phyloP scores from a whole-genome alignment of 2,113 vertebrate genomes.

The Lutjanus erythropterus region DNA sequence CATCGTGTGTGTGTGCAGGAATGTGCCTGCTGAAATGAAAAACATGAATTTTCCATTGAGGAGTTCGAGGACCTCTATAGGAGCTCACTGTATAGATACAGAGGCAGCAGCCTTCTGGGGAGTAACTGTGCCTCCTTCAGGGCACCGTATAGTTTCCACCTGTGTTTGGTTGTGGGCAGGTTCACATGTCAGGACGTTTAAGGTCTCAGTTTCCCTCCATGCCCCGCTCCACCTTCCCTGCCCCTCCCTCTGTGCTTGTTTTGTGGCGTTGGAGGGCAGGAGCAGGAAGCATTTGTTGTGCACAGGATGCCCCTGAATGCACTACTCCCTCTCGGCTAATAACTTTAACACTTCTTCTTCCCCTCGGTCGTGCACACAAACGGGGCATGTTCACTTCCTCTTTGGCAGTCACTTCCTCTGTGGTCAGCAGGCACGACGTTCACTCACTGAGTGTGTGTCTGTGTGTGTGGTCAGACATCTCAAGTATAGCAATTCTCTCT shows the following conservation, averaged over 20 bases:
- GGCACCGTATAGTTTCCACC: conserved; percentile 54
- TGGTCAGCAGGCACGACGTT: conserved; percentile 7
- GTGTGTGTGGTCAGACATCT: conserved; percentile 6
- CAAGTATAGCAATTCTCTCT: neutral
- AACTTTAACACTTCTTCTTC: conserved; percentile 86
- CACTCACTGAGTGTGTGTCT: conserved; percentile 13
- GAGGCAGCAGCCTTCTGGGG: conserved; percentile 20
- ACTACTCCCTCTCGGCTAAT: conserved; percentile 75
- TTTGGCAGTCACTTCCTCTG: conserved; percentile 68
- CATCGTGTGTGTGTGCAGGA: conserved; percentile 39
- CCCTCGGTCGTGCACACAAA: conserved; percentile 57
- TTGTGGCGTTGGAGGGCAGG: conserved; percentile 44
- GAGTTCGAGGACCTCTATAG: conserved; percentile 28
- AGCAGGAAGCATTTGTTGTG: conserved; percentile 81
- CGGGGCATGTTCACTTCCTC: conserved; percentile 70
- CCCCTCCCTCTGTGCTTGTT: conserved; percentile 36
- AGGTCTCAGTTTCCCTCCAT: neutral
- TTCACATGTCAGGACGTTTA: conserved; percentile 36
- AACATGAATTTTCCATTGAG: conserved; percentile 58
- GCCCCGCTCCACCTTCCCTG: neutral
- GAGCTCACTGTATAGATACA: conserved; percentile 11
- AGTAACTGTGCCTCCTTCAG: conserved; percentile 1
- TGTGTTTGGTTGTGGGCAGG: conserved; percentile 40
- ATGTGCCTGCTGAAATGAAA: conserved; percentile 56
- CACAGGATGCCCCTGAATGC: conserved; percentile 77